Evolutionary conservation across 92 coral and sea anemone genomes (phyloP).

Genomic region (Actinernus sp.): DNA sequence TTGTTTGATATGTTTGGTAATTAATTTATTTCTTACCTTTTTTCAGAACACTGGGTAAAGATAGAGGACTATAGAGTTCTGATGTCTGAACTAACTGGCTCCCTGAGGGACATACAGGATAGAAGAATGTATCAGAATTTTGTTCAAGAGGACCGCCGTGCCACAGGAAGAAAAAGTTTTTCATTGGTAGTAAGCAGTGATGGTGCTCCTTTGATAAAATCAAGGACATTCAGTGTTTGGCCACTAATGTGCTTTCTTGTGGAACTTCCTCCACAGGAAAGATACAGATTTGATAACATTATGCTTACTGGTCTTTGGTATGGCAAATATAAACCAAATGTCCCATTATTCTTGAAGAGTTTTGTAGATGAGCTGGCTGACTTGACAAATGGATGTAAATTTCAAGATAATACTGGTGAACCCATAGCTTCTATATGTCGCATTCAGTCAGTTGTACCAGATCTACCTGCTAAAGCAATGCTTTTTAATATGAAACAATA

Average conservation of each 20-base stretch:
- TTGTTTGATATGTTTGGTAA: too few relatives aligned
- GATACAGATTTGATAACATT: slow-evolving; percentile 2
- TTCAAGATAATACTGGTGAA: slow-evolving; percentile 21
- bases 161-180: slow-evolving; percentile 1
- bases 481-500: slow-evolving; percentile 29
- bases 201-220: slow-evolving; percentile 8
- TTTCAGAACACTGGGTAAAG: slow-evolving; percentile 3
- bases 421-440: slow-evolving; percentile 15
- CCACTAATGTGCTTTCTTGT: neutral
- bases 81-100: neutral
- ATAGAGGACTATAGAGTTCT: neutral
- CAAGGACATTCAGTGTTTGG: slow-evolving; percentile 6
- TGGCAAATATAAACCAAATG: slow-evolving; percentile 11
- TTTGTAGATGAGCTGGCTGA: slow-evolving; percentile 19
- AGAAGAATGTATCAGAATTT: slow-evolving; percentile 26
- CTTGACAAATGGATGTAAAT: slow-evolving; percentile 7
- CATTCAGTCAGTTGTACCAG: slow-evolving; percentile 41
- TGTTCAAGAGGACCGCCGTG: neutral
- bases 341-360: slow-evolving; percentile 2
- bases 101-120: slow-evolving; percentile 31
- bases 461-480: slow-evolving; percentile 36
- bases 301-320: slow-evolving; percentile 19
- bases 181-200: slow-evolving; percentile 16
- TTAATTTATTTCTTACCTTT: neutral
- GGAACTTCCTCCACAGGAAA: neutral